A percentile compares a stretch with the other conserved stretches of the same genome.
phyloP scores from a whole-genome alignment of 2,113 vertebrate species.

The Aix galericulata region DNA sequence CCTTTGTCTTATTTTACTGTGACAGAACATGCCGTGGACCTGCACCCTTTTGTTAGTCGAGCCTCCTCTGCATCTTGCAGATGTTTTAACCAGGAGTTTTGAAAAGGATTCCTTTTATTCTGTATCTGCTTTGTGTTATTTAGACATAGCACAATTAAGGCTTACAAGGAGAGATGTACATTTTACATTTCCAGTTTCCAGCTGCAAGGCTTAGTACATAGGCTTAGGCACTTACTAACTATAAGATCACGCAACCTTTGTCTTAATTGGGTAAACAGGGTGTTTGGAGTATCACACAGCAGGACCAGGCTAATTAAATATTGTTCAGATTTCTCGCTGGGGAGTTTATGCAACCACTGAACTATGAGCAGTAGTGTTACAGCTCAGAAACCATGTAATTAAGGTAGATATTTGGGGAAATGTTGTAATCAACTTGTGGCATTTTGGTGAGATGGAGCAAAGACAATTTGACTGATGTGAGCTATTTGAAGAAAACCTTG shows the following conservation, averaged over 20 bases:
- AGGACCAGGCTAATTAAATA: slow-evolving; percentile 55
- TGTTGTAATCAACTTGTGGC: background rate
- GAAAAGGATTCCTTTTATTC: background rate
- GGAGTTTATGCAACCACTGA: slow-evolving; percentile 30
- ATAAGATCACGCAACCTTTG: slow-evolving; percentile 17
- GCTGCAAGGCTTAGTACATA: background rate
- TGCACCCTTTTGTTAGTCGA: background rate
- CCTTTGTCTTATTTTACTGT: background rate
- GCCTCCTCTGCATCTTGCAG: background rate
- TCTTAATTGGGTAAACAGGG: slow-evolving; percentile 54
- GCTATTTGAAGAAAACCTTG: background rate
- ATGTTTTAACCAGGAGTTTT: background rate
- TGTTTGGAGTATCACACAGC: slow-evolving; percentile 39
- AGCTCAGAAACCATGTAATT: slow-evolving; percentile 52
- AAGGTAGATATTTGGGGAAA: background rate
- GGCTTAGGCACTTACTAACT: background rate
- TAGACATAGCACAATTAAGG: background rate
- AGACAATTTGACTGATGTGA: background rate
- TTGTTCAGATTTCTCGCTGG: slow-evolving; percentile 32
- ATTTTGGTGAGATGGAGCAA: background rate
- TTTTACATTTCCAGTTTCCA: slow-evolving; percentile 13
- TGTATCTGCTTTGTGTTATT: background rate
- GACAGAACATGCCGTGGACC: background rate
- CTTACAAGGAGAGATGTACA: background rate
- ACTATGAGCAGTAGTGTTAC: background rate